Conservation (phyloP, 1,140 invertebrate species). For the Hycleus phaleratus region DNA sequence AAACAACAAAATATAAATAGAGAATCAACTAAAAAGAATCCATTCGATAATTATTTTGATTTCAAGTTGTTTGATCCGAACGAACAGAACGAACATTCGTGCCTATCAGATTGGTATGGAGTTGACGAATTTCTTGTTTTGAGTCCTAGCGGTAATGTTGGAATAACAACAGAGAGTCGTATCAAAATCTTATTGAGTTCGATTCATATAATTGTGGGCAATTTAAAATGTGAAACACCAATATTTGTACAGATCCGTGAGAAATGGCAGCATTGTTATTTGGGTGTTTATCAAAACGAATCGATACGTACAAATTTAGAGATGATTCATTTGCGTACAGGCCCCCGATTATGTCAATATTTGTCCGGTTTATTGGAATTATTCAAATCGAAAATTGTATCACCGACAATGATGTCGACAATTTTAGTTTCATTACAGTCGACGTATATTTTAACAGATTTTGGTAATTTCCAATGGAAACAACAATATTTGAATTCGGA, state of each 20-base stretch:
- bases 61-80: conserved; percentile 25
- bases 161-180: conserved; percentile 67
- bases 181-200: conserved; percentile 83
- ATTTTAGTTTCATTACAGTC: conserved; percentile 72
- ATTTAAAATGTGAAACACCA: conserved; percentile 72
- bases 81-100: conserved; percentile 20
- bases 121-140: conserved; percentile 77
- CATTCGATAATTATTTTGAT: conserved; percentile 29
- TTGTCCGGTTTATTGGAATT: conserved; percentile 68
- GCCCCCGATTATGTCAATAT: conserved; percentile 75
- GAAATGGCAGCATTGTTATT: conserved; percentile 71
- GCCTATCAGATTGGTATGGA: conserved; percentile 63
- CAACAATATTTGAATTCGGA: conserved; percentile 68
- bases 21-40: conserved; percentile 30
- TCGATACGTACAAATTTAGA: conserved; percentile 73
- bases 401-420: conserved; percentile 52
- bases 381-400: conserved; percentile 72
- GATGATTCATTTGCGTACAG: conserved; percentile 77
- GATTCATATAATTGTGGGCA: conserved; percentile 72
- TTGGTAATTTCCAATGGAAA: conserved; percentile 57
- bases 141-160: conserved; percentile 48
- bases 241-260: conserved; percentile 81
- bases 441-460: conserved; percentile 72
- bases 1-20: conserved; percentile 30
- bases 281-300: conserved; percentile 67